Evolutionary conservation across 92 coral and sea anemone species (phyloP).

Genomic region (Zoanthus solanderi): DNA sequence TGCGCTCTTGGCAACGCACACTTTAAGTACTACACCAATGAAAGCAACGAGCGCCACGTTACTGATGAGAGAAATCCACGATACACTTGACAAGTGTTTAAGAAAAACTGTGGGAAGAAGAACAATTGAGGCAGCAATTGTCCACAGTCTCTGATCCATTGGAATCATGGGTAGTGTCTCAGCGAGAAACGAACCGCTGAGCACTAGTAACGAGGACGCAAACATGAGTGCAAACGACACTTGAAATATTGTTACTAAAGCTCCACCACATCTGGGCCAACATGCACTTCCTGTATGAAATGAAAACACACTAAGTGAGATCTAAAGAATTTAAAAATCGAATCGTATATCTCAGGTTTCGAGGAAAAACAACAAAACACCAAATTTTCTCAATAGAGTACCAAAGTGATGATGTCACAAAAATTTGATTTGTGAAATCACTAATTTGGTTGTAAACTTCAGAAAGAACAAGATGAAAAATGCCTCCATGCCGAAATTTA

Average conservation of each 20-base stretch:
- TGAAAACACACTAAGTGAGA: no score
- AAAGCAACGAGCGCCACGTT: constrained; percentile 31
- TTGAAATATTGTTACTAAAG: constrained; percentile 23
- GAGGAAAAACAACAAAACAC: no score
- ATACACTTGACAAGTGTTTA: constrained; percentile 12
- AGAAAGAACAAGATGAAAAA: no score
- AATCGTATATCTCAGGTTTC: no score
- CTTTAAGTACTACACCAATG: constrained; percentile 14
- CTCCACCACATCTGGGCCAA: constrained; percentile 24
- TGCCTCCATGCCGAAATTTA: no score
- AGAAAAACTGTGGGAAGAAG: constrained; percentile 31
- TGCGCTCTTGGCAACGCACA: background rate
- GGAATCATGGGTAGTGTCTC: constrained; percentile 49
- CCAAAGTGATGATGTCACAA: no score
- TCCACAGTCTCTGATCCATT: constrained; percentile 35
- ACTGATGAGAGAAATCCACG: constrained; percentile 33
- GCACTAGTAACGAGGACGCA: constrained; percentile 34
- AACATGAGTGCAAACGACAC: constrained; percentile 42
- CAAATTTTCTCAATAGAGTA: no score
- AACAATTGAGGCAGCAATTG: background rate
- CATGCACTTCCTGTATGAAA: constrained; percentile 28
- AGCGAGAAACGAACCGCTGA: constrained; percentile 41
- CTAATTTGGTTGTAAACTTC: no score
- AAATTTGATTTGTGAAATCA: no score
- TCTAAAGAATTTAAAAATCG: no score